Evolutionary conservation across 2,888 invertebrate species (phyloP).

Genomic region (Lasioglossum figueresi): DNA sequence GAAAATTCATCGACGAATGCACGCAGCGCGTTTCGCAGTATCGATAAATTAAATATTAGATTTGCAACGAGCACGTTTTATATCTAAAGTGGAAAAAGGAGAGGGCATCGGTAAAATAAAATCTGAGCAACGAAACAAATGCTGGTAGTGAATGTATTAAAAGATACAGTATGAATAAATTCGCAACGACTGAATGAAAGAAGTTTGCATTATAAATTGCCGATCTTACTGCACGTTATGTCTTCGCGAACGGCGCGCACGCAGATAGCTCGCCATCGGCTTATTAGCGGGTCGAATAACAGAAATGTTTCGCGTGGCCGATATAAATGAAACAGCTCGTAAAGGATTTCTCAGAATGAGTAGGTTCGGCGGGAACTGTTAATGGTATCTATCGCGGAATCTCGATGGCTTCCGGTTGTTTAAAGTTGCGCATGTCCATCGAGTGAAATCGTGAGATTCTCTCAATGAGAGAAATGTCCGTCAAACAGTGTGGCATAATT

Average conservation of each 20-base stretch:
- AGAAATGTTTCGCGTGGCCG: background rate
- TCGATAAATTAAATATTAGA: no score
- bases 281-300: slow-evolving; percentile 1
- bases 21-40: background rate
- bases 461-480: background rate
- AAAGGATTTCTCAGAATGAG: background rate
- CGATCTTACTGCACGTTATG: background rate
- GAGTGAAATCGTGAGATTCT: background rate
- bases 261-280: background rate
- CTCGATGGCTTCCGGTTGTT: background rate
- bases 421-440: background rate
- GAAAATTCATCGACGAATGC: background rate
- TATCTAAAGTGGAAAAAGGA: no score
- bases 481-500: background rate
- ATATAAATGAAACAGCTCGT: background rate
- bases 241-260: background rate
- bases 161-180: background rate
- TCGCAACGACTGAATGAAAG: background rate
- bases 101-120: background rate
- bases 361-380: background rate
- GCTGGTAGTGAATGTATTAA: background rate
- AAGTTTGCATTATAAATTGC: background rate
- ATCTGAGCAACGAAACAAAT: background rate
- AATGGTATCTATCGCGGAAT: background rate
- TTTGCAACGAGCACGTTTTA: background rate